These are phyloP conservation scores for Perdita meconis DNA, from an alignment of 2,888 invertebrate species.

Conservation along the genomic window DNA sequence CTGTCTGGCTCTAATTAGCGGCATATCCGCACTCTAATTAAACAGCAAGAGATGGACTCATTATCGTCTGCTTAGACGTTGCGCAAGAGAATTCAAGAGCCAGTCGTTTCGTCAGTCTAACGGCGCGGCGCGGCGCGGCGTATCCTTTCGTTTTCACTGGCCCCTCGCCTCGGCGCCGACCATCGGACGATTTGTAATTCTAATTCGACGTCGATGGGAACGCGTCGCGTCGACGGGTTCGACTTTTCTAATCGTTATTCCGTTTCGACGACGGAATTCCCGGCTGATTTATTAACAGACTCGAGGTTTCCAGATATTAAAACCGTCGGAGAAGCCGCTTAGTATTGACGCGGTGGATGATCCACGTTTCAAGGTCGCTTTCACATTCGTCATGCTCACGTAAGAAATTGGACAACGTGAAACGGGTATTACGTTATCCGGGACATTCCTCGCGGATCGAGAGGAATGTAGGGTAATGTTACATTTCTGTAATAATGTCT, in stretches of 20 bases:
- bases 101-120: conserved; percentile 27
- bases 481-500: conserved; percentile 26
- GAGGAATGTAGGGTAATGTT: conserved; percentile 49
- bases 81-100: conserved; percentile 14
- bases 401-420: conserved; percentile 66
- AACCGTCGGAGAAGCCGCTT: conserved; percentile 30
- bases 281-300: conserved; percentile 19
- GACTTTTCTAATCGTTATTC: conserved; percentile 1
- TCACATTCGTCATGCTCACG: conserved; percentile 69
- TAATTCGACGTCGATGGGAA: not conserved
- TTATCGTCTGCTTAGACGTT: conserved; percentile 6
- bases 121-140: too few species aligned
- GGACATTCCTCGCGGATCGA: conserved; percentile 44
- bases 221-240: not conserved
- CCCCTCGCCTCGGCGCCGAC: not conserved
- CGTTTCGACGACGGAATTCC: not conserved
- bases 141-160: conserved; percentile 1
- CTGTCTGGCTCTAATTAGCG: too few species aligned
- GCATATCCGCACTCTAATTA: too few species aligned
- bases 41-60: not conserved
- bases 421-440: conserved; percentile 65
- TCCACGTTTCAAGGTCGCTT: conserved; percentile 70
- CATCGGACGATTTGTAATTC: conserved; percentile 10
- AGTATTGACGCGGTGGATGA: conserved; percentile 63
- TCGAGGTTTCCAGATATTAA: conserved; percentile 19